These are phyloP conservation scores for Amniataba percoides DNA, from an alignment of 2,797 vertebrate genomes.

Conservation along the genomic window DNA sequence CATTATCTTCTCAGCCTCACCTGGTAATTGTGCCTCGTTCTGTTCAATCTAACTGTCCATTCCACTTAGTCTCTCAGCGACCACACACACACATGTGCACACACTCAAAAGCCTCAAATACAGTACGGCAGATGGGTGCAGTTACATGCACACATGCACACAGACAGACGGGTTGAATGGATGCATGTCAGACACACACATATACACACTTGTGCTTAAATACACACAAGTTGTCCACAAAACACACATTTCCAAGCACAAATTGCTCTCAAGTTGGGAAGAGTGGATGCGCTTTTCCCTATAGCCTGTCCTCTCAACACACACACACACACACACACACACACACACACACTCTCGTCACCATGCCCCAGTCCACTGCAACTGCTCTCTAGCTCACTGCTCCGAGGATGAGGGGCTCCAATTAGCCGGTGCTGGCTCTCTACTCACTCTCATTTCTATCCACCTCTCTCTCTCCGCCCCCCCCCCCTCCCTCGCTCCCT, in stretches of 20 bases:
- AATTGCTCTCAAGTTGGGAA: slow-evolving; percentile 11
- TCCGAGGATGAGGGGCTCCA: slow-evolving; percentile 73
- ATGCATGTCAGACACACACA: slow-evolving; percentile 20
- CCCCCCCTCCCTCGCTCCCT: slow-evolving; percentile 31
- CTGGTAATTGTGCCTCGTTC: slow-evolving; percentile 85
- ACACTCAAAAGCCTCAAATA: slow-evolving; percentile 16
- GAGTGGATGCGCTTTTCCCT: slow-evolving; percentile 43
- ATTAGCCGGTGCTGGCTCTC: slow-evolving; percentile 67
- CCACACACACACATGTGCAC: slow-evolving; percentile 23
- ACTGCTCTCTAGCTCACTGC: slow-evolving; percentile 63
- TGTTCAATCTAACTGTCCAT: slow-evolving; percentile 85
- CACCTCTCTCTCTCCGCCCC: slow-evolving; percentile 9
- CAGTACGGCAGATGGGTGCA: no score
- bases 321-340: slow-evolving; percentile 24
- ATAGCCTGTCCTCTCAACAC: slow-evolving; percentile 23
- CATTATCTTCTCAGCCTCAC: slow-evolving; percentile 83
- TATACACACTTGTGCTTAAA: slow-evolving; percentile 9
- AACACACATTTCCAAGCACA: slow-evolving; percentile 5
- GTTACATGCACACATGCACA: background rate
- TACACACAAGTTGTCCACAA: slow-evolving; percentile 2
- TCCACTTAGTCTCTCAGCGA: slow-evolving; percentile 74
- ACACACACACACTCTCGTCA: slow-evolving; percentile 22
- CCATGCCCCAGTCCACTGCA: slow-evolving; percentile 50
- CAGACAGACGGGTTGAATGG: slow-evolving; percentile 16
- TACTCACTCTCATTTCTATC: slow-evolving; percentile 24